Percentiles rank a stretch among this genome's conserved stretches.
phyloP scores from a whole-genome alignment of 1,140 invertebrate species.

The Plutomurus gul region DNA sequence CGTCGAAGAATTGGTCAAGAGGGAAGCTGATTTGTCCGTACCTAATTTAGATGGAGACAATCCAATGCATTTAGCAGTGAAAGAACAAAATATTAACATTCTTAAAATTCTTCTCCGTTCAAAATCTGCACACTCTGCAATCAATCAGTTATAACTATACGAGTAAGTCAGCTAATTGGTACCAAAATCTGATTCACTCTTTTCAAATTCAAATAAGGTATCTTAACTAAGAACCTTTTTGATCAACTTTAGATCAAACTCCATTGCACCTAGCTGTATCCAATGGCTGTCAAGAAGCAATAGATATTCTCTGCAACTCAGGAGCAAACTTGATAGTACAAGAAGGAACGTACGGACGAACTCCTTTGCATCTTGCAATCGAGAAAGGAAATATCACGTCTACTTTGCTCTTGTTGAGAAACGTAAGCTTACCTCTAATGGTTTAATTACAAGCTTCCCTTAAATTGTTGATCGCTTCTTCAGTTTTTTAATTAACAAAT shows the following conservation, averaged over 20 bases:
- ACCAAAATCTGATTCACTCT: neutral
- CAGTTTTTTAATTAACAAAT: neutral
- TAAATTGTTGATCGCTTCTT: neutral
- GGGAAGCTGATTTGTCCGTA: slow-evolving; percentile 44
- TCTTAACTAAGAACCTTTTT: neutral
- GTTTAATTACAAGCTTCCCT: neutral
- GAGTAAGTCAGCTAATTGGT: slow-evolving; percentile 29
- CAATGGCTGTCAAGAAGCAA: slow-evolving; percentile 25
- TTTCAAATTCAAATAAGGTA: neutral
- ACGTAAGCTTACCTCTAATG: neutral
- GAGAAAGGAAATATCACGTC: slow-evolving; percentile 43
- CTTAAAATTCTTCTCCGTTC: slow-evolving; percentile 36
- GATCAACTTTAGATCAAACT: slow-evolving; percentile 35
- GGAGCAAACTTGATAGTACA: slow-evolving; percentile 36
- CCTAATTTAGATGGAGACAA: slow-evolving; percentile 47
- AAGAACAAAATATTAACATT: slow-evolving; percentile 38
- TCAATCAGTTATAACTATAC: slow-evolving; percentile 49
- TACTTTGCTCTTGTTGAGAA: slow-evolving; percentile 22
- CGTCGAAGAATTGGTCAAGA: slow-evolving; percentile 39
- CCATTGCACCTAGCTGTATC: slow-evolving; percentile 44
- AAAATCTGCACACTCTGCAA: neutral
- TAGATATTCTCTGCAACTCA: slow-evolving; percentile 31
- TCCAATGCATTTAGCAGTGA: slow-evolving; percentile 46
- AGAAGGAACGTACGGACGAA: slow-evolving; percentile 50
- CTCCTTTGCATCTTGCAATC: slow-evolving; percentile 48